phyloP scores from a whole-genome alignment of 92 coral and sea anemone species.

The Porites divaricata region DNA sequence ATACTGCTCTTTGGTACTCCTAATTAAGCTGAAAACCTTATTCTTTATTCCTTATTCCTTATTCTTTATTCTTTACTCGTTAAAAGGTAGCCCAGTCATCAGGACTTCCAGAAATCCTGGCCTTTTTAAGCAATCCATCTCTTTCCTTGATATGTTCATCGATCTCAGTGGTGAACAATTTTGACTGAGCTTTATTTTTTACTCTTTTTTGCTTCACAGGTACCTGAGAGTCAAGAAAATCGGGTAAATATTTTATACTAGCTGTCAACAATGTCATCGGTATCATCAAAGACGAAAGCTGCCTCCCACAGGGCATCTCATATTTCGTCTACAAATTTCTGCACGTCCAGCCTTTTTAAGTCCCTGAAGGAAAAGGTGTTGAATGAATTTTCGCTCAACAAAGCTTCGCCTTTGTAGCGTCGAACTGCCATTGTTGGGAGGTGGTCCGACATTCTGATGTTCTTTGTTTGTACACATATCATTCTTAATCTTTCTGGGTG shows the following conservation, averaged over 20 bases:
- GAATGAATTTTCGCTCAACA: not conserved
- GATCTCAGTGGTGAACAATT: conserved; percentile 25
- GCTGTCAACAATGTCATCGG: conserved; percentile 36
- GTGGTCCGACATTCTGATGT: conserved; percentile 34
- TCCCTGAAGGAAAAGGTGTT: conserved; percentile 34
- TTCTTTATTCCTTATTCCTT: conserved; percentile 32
- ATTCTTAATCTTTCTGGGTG: conserved; percentile 18
- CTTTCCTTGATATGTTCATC: conserved; percentile 16
- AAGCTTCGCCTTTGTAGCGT: conserved; percentile 35
- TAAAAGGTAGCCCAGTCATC: conserved; percentile 32
- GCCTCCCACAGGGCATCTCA: conserved; percentile 36
- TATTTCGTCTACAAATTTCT: conserved; percentile 1
- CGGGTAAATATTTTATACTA: conserved; percentile 43
- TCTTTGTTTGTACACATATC: not conserved
- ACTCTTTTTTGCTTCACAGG: conserved; percentile 38
- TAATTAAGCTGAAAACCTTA: conserved; percentile 29
- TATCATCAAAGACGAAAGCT: conserved; percentile 41
- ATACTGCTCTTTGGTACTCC: conserved; percentile 44
- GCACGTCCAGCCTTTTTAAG: conserved; percentile 19
- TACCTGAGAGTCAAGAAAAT: conserved; percentile 21
- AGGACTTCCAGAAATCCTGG: conserved; percentile 28
- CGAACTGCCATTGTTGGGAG: conserved; percentile 27
- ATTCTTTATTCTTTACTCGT: conserved; percentile 37
- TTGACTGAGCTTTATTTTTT: conserved; percentile 26
- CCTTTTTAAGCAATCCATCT: conserved; percentile 28